Evolutionary conservation across 1,140 invertebrate species (phyloP).

Genomic region (Lutraria rhynchaena): DNA sequence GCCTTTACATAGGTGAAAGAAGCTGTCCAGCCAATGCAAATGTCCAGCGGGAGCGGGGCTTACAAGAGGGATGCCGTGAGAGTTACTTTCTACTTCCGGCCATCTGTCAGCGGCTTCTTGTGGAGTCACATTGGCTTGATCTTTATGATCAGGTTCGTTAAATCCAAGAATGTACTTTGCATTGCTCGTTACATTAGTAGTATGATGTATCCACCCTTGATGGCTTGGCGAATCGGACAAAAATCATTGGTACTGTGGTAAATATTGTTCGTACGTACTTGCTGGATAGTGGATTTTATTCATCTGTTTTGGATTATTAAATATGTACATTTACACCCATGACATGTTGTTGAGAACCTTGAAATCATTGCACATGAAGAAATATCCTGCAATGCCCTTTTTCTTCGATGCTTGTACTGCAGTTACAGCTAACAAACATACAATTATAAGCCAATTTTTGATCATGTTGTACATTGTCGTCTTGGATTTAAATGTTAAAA

Average conservation of each 20-base stretch:
- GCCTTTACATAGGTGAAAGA: background rate
- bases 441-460: too few relatives aligned
- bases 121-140: constrained; percentile 2
- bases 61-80: background rate
- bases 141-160: background rate
- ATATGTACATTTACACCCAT: constrained; percentile 11
- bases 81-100: background rate
- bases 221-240: too few relatives aligned
- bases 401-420: background rate
- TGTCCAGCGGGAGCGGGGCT: background rate
- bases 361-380: constrained; percentile 20
- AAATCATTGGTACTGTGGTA: too few relatives aligned
- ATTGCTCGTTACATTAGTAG: background rate
- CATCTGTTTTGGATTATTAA: too few relatives aligned
- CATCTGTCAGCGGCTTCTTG: background rate
- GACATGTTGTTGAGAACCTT: constrained; percentile 26
- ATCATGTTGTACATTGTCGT: too few relatives aligned
- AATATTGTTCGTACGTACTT: too few relatives aligned
- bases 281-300: too few relatives aligned
- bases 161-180: constrained; percentile 5
- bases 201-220: too few relatives aligned
- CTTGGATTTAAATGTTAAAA: too few relatives aligned
- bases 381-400: constrained; percentile 24
- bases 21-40: constrained; percentile 5
- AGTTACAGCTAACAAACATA: too few relatives aligned